A percentile compares a stretch with the other conserved stretches of the same genome.
phyloP scores from a whole-genome alignment of 1,140 invertebrate genomes.

The Rhizoglyphus robini region DNA sequence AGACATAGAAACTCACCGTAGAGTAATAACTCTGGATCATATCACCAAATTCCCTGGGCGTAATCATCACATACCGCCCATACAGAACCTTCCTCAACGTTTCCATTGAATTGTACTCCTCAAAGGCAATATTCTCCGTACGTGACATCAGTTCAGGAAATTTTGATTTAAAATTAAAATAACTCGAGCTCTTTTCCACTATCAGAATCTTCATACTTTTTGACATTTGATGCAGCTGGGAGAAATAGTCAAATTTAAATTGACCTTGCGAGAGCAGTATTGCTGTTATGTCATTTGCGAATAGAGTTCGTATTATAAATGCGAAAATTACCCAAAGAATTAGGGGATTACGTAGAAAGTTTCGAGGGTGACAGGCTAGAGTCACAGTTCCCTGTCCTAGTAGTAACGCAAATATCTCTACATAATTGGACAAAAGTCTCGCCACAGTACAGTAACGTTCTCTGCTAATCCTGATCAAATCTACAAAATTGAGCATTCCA shows the following conservation, averaged over 20 bases:
- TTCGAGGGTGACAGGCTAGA: neutral
- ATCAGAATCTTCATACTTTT: too few relatives aligned
- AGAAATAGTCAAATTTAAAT: neutral
- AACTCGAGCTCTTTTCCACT: too few relatives aligned
- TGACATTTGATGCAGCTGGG: neutral
- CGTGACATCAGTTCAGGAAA: too few relatives aligned
- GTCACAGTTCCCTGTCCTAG: neutral
- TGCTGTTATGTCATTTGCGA: slow-evolving; percentile 3
- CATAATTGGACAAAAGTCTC: neutral
- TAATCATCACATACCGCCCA: too few relatives aligned
- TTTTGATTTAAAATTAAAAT: too few relatives aligned
- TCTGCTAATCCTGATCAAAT: neutral
- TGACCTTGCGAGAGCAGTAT: neutral
- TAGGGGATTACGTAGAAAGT: neutral
- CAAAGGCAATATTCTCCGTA: too few relatives aligned
- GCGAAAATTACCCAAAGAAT: neutral
- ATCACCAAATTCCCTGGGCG: too few relatives aligned
- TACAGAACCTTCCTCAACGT: too few relatives aligned
- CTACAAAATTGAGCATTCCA: neutral
- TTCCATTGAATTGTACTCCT: too few relatives aligned
- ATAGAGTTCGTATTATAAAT: neutral
- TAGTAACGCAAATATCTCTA: neutral
- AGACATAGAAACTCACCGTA: too few relatives aligned
- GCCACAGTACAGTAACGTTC: neutral
- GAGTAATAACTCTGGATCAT: too few relatives aligned